Percentiles rank a stretch among this genome's conserved stretches.
Conservation (phyloP, 1,140 invertebrate species). For the Drosophila lacertosa region DNA sequence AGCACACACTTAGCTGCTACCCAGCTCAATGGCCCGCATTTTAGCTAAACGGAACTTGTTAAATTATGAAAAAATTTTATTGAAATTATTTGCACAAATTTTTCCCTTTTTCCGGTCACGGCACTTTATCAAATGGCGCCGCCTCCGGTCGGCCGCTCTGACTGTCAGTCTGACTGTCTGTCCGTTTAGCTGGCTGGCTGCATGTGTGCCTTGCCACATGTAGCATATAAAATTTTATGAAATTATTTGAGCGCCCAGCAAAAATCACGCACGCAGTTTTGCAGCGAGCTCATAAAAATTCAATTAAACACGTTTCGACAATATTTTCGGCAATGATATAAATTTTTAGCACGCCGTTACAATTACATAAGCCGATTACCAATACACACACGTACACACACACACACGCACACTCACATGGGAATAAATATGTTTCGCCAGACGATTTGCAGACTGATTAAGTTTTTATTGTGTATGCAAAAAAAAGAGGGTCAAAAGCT, state of each 20-base stretch:
- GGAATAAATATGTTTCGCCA: constrained; percentile 45
- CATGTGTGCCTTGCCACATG: constrained; percentile 34
- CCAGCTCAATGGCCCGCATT: neutral
- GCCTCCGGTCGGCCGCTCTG: neutral
- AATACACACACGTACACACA: constrained; percentile 2
- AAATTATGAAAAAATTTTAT: constrained; percentile 56
- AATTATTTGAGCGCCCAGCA: constrained; percentile 56
- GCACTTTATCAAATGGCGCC: constrained; percentile 62
- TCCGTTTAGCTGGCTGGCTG: no score
- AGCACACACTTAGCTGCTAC: neutral
- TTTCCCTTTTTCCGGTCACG: constrained; percentile 38
- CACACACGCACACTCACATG: constrained; percentile 8
- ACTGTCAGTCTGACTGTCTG: no score
- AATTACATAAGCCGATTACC: constrained; percentile 77
- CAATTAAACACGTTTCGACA: constrained; percentile 79
- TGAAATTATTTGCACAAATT: constrained; percentile 60
- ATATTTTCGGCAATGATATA: constrained; percentile 77
- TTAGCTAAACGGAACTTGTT: constrained; percentile 45
- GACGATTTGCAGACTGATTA: constrained; percentile 77
- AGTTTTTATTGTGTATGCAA: constrained; percentile 76
- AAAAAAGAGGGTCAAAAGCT: constrained; percentile 49
- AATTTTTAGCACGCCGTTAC: constrained; percentile 80
- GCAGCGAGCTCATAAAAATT: constrained; percentile 72
- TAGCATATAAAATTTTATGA: constrained; percentile 73
- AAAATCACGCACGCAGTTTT: constrained; percentile 36